Conservation (phyloP, 2,888 invertebrate genomes). For the Torymus tubicola region DNA sequence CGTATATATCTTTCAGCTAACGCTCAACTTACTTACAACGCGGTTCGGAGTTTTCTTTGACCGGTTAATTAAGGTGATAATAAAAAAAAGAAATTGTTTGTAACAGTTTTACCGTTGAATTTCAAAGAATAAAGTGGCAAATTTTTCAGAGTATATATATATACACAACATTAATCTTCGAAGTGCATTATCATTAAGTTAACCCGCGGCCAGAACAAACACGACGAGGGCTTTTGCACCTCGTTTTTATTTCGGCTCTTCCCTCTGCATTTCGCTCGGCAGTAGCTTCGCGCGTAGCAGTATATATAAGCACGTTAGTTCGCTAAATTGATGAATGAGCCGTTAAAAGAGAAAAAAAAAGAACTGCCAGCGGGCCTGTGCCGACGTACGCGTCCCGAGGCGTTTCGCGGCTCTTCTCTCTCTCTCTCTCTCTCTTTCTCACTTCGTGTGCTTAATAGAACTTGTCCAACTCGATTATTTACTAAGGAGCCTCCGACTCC, state of each 20-base stretch:
- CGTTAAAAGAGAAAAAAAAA: slow-evolving; percentile 61
- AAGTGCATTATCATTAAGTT: slow-evolving; percentile 1
- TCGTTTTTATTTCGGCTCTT: background rate
- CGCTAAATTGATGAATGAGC: slow-evolving; percentile 73
- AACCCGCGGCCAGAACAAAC: background rate
- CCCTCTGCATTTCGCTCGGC: slow-evolving; percentile 43
- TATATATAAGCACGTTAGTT: slow-evolving; percentile 61
- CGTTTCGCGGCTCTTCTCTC: slow-evolving; percentile 58
- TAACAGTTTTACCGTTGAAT: too few species aligned
- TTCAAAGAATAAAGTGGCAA: too few species aligned
- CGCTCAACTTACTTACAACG: too few species aligned
- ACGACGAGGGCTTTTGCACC: background rate
- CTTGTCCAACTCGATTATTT: slow-evolving; percentile 74
- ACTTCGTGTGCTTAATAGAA: slow-evolving; percentile 69
- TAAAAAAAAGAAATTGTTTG: too few species aligned
- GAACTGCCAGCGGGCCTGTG: slow-evolving; percentile 10
- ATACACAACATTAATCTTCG: background rate
- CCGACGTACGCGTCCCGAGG: slow-evolving; percentile 59
- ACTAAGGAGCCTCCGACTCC: slow-evolving; percentile 38
- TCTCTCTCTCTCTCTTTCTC: too few species aligned
- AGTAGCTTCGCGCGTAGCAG: too few species aligned
- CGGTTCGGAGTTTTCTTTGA: background rate
- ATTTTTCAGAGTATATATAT: too few species aligned
- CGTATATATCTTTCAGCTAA: too few species aligned
- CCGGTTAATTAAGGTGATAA: slow-evolving; percentile 2